Evolutionary conservation across 2,113 vertebrate species (phyloP), one percentile per base, ranked within the genome.

Genomic region (Erpornis zantholeuca): DNA sequence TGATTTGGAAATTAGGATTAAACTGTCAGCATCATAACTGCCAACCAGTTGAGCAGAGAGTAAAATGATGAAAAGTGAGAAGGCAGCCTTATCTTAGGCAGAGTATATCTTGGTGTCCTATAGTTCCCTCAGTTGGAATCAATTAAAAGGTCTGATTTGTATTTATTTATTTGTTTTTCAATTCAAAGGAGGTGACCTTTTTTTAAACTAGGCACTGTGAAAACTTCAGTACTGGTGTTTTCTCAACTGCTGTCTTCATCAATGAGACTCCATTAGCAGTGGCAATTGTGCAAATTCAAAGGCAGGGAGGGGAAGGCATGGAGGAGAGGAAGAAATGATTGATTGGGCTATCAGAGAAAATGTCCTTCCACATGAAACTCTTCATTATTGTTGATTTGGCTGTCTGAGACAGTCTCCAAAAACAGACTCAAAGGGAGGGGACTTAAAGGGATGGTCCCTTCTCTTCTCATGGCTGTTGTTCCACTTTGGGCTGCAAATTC

Each of bases 1-100:
- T 80, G 71, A 70, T 97, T 96, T 88, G 86, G 92, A 97, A 97
- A 97, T 97, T 95, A 96, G 87, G 84, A 97, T 92, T 96, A 95
- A 96, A 75, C 70, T 94, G 88, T 87, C 68, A 90, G 57, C 72
- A 90, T 92, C 66, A 19, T 88, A 96, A 85, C 81, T 94, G 76
- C 90, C 82, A 96, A 76, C 47, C 18, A 96, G 75, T 94, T 88
- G 70, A 97, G 80, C 60, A 91, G 93, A 90, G 27, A 94, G 68
- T 70, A 86, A 88, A 95, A 94, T 68, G 75, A 96, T 82, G 82
- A 83, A 92, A 97, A 95, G 82, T 76, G 91, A 94, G 82, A 96
- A 95, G 75, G 86, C 60, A 92, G 79, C 18, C 65, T 84, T 93
- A 87, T 95, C 76, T 60, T 83, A 49, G 45, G 79, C 53, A 88